phyloP scores from a whole-genome alignment of 2,113 vertebrate species.

The Tupaia tana region DNA sequence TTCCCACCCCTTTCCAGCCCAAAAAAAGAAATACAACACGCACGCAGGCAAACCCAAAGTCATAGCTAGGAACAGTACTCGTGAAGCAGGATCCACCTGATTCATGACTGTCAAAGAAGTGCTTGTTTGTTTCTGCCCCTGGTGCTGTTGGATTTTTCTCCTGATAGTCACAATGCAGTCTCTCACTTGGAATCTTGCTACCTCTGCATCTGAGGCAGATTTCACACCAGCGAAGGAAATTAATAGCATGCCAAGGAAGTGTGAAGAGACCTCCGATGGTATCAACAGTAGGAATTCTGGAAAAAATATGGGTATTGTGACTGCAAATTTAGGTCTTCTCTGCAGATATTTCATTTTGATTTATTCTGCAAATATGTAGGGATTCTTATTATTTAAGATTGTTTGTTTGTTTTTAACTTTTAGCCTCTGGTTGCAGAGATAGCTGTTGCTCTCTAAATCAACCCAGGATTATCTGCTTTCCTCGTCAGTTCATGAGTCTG shows the following conservation, averaged over 20 bases:
- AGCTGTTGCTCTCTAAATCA: conserved; percentile 58
- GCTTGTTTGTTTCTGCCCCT: not conserved
- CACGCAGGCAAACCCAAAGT: not conserved
- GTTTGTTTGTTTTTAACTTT: not conserved
- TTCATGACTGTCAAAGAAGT: not conserved
- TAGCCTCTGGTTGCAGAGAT: conserved; percentile 25
- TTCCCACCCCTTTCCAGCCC: not conserved
- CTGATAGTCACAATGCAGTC: not conserved
- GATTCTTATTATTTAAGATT: conserved; percentile 28
- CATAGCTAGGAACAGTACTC: not conserved
- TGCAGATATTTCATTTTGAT: conserved; percentile 43
- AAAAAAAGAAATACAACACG: not conserved
- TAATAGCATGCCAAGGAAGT: not conserved
- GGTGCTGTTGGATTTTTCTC: not conserved
- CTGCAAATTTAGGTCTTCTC: not conserved
- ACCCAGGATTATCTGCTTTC: conserved; percentile 4
- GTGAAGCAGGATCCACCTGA: not conserved
- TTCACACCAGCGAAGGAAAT: conserved; percentile 8
- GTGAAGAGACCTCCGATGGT: not conserved
- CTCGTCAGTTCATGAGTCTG: not conserved
- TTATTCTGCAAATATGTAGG: conserved; percentile 26
- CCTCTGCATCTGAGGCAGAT: not conserved
- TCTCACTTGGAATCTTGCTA: no score
- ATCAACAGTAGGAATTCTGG: not conserved
- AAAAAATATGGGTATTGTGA: not conserved